These are phyloP conservation scores for Penaeus monodon DNA, from an alignment of 2,888 invertebrate genomes.

Conservation along the genomic window DNA sequence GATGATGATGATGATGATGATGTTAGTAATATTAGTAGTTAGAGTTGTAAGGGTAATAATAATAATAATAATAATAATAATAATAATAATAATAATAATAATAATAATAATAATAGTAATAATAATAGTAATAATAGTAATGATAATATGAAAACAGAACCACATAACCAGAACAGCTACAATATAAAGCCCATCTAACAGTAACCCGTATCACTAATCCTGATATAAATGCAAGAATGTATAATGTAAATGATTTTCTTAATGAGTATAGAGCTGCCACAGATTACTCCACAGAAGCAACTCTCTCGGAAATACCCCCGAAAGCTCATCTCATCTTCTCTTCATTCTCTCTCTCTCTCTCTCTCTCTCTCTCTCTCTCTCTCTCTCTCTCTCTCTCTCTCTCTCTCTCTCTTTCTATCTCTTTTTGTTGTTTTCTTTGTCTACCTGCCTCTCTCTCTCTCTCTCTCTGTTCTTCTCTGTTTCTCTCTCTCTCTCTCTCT, in stretches of 20 bases:
- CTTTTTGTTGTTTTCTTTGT: background rate
- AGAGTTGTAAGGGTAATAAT: background rate
- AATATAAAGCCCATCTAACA: too few relatives aligned
- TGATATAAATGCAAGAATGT: background rate
- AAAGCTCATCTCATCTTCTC: background rate
- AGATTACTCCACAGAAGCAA: too few relatives aligned
- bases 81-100: too few relatives aligned
- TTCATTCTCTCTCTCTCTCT: background rate
- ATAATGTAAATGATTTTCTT: background rate
- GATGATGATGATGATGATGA: too few relatives aligned
- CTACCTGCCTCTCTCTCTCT: background rate
- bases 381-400: background rate
- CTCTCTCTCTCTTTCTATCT: background rate
- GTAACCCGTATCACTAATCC: too few relatives aligned
- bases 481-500: background rate
- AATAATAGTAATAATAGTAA: background rate
- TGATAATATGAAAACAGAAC: background rate
- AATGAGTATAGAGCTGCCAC: background rate
- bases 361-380: background rate
- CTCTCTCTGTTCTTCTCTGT: background rate
- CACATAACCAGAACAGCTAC: too few relatives aligned
- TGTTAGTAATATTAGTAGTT: too few relatives aligned
- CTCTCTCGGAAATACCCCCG: too few relatives aligned
- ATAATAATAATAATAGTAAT: too few relatives aligned
- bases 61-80: background rate